Evolutionary conservation across 1,140 invertebrate genomes (phyloP), one percentile per base, ranked within the genome.

Genomic region (Melipona quadrifasciata): DNA sequence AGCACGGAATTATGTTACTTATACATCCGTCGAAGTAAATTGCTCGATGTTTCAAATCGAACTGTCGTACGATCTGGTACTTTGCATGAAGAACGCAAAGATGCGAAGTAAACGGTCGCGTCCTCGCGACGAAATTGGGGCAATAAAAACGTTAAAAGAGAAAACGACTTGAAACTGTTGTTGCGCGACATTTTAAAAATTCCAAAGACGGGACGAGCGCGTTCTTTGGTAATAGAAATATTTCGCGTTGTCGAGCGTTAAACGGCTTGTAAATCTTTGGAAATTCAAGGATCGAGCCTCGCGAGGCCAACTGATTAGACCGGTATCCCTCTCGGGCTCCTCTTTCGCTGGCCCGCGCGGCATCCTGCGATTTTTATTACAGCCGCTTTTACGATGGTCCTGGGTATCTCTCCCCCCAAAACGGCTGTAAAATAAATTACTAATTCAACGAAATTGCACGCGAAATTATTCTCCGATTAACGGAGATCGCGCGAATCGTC

Each of bases 401-500:
- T 31, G 51, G 61, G 80, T 75, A 76, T 82, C 80, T 67, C 72
- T 82, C 80, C 57, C 72, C n/a, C 12, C 47, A 1, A 24, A 27
- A 76, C 73, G 61, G 51, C 19, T 75, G 61, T 82, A 82, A 82
- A 82, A 82, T 82, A 82, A 82, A 82, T 82, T 75, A 82, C 80
- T 76, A 76, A 82, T 82, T 75, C 80, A 27, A 17, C 80, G 80
- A 82, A 82, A 82, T 82, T 75, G 80, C 58, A 53, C n/a, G 80
- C 14, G 61, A 82, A 82, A 82, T 82, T 82, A 74, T 82, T 82
- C 53, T 27, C 31, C 72, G 72, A 76, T 82, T 82, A 82, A 75
- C 80, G 31, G 53, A 53, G 61, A 61, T 76, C 72, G 72, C 61
- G 72, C 80, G 80, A 82, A 82, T 67, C 80, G 80, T 75, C 57